Percentiles rank a stretch among this genome's conserved stretches.
Conservation (phyloP, 2,797 vertebrate genomes). For the Cynodonichthys magdalenae region DNA sequence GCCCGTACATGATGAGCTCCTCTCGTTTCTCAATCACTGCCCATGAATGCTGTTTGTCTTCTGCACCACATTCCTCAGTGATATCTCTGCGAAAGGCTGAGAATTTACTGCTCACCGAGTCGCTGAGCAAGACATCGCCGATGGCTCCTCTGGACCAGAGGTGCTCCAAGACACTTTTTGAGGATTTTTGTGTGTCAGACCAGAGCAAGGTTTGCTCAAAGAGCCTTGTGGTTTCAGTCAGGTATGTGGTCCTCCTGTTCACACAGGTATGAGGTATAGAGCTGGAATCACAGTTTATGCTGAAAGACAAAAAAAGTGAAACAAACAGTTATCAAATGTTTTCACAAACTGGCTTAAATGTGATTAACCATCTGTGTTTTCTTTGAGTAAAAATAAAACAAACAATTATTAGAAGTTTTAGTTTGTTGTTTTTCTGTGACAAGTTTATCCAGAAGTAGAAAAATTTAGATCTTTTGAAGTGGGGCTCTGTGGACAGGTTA, state of each 20-base stretch:
- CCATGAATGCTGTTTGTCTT: conserved; percentile 68
- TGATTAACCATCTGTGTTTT: neutral
- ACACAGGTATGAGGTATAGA: neutral
- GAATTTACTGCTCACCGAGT: conserved; percentile 49
- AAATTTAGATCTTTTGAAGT: no score
- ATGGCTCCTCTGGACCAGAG: conserved; percentile 18
- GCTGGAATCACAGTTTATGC: conserved; percentile 5
- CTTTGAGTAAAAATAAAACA: no score
- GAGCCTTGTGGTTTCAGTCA: conserved; percentile 4
- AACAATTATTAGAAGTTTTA: neutral
- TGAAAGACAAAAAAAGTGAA: conserved; percentile 22
- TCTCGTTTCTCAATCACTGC: conserved; percentile 66
- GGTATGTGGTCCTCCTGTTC: neutral
- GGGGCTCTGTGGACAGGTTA: no score
- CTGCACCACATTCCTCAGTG: conserved; percentile 57
- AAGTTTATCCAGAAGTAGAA: neutral
- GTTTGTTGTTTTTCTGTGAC: neutral
- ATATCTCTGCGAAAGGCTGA: conserved; percentile 59
- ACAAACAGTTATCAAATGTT: neutral
- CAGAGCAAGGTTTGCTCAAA: conserved; percentile 41
- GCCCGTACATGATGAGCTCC: conserved; percentile 64
- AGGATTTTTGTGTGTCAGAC: conserved; percentile 44
- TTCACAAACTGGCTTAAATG: neutral
- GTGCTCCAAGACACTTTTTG: conserved; percentile 43
- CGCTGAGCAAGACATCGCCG: conserved; percentile 21